Conservation (phyloP, 2,797 vertebrate species). For the Sphaeramia orbicularis region DNA sequence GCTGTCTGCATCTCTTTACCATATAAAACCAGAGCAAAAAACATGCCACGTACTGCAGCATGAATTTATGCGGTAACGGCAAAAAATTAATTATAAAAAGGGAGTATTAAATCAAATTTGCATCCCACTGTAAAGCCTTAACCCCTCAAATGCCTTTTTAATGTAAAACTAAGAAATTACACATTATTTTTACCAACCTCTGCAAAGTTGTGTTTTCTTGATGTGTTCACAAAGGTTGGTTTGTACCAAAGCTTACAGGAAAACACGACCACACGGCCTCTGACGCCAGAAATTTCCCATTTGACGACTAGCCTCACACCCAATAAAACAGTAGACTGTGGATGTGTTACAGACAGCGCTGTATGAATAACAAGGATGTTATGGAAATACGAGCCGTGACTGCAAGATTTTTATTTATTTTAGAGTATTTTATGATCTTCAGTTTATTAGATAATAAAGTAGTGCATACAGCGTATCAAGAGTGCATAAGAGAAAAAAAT, state of each 20-base stretch:
- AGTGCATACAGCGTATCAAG: too few relatives aligned
- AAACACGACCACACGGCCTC: conserved; percentile 10
- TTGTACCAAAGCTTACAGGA: conserved; percentile 9
- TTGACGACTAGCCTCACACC: conserved; percentile 39
- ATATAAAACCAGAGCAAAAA: neutral
- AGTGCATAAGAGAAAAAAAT: too few relatives aligned
- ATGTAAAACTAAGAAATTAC: neutral
- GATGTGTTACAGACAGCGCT: neutral
- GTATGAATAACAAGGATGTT: conserved; percentile 4
- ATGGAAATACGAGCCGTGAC: neutral
- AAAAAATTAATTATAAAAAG: neutral
- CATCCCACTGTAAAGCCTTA: neutral
- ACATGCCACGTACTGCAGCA: neutral
- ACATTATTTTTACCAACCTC: neutral
- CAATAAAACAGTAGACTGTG: conserved; percentile 36
- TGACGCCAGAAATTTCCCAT: conserved; percentile 13
- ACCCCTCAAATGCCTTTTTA: neutral
- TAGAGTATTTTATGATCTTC: neutral
- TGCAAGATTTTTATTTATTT: neutral
- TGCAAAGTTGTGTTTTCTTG: conserved; percentile 10
- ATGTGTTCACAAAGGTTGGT: conserved; percentile 9
- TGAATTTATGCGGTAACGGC: neutral
- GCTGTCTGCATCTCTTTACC: conserved; percentile 35
- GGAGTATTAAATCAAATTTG: too few relatives aligned
- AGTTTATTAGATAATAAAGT: too few relatives aligned